Percentiles rank a stretch among this genome's conserved stretches.
phyloP scores from a whole-genome alignment of 2,113 vertebrate genomes.

The Apaloderma vittatum region DNA sequence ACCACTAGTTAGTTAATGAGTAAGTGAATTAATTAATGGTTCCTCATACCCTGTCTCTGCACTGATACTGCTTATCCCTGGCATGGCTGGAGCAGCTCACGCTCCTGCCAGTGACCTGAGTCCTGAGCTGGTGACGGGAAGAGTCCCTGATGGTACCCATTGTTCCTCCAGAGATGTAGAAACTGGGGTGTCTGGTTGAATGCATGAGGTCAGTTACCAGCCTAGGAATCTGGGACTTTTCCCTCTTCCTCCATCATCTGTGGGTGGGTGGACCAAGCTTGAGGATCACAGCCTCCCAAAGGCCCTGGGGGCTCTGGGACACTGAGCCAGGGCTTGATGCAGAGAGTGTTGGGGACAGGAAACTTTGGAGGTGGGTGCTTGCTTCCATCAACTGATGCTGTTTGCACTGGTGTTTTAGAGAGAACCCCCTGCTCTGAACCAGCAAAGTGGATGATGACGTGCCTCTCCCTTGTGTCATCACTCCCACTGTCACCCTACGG shows the following conservation, averaged over 20 bases:
- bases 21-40: slow-evolving; percentile 47
- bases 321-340: neutral
- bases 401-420: neutral
- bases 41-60: slow-evolving; percentile 25
- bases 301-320: accelerated
- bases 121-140: neutral
- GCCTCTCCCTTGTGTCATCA: neutral
- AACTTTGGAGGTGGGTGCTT: neutral
- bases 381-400: neutral
- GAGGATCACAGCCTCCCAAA: neutral
- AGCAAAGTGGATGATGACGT: neutral
- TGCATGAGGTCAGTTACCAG: accelerated
- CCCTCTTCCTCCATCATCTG: neutral
- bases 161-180: neutral
- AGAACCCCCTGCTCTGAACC: neutral
- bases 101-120: neutral
- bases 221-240: neutral
- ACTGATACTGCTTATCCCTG: neutral
- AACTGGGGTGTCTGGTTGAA: neutral
- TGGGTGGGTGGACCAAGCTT: neutral
- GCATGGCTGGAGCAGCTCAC: neutral
- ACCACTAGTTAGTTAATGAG: slow-evolving; percentile 45
- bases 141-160: neutral
- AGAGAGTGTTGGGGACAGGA: accelerated
- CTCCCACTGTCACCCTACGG: neutral